Base-by-base conservation (phyloP, 2,888 invertebrate genomes). In the Coleophora flavipennella region DNA sequence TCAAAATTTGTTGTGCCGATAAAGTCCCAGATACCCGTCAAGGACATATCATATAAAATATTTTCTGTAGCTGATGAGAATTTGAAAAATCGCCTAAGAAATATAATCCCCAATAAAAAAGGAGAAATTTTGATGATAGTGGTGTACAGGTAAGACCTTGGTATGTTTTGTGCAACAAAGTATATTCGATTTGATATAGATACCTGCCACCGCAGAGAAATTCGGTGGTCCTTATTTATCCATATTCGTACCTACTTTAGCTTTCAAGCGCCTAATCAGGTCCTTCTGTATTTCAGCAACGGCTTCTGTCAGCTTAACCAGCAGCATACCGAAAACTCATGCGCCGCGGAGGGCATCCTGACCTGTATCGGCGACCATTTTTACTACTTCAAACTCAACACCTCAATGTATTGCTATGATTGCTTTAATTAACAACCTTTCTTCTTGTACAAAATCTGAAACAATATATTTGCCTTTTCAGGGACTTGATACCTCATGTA, bases 271-370 rank as follows among this genome's bases (percentile, higher is more conserved):
- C 20, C 6, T 20, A 20, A 4, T 20, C 6, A 3, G 3, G 20
- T 20, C 6, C 33, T 9, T 14, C 31, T 34, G 13, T 44, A 29
- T 32, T 48, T 62, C 56, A 84, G 83, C 38, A 78, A 81, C 48
- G 77, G 74, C 11, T 79, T 67, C 51, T 67, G 62, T 45, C 81
- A 84, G 48, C 53, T 83, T 11, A 79, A 77, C 45, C 51, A 50
- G 20, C 69, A 68, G 1, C 56, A 67, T 44, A 69, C 68, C 3
- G 74, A 73, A 42, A 67, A 62, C 9, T 35, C 44, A 4, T 71
- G 75, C 37, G 36, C 49, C n/a, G 53, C 70, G n/a, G 66, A 66
- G 33, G 76, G 74, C 8, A 34, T 84, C 3, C 10, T 29, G 29
- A 29, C 9, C 29, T 11, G 29, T 4, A 10, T 10, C n/a, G n/a